phyloP scores from a whole-genome alignment of 2,888 invertebrate genomes.

The Agonopterix heracliana region DNA sequence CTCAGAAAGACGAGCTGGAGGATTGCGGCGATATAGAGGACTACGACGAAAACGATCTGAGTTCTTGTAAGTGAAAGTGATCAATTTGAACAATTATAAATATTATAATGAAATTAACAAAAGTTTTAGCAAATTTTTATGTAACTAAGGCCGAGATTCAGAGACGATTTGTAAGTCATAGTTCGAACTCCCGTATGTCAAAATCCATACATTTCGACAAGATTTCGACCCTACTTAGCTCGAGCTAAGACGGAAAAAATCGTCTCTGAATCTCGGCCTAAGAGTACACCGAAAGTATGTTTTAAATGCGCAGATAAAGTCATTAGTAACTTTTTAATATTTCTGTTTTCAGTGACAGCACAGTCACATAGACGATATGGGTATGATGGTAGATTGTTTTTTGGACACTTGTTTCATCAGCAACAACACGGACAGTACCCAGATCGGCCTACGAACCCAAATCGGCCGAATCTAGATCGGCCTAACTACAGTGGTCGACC shows the following conservation, averaged over 20 bases:
- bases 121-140: too few species aligned
- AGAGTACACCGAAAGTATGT: too few species aligned
- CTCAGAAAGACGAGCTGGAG: constrained; percentile 49
- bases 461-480: not conserved
- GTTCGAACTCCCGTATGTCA: too few species aligned
- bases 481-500: not conserved
- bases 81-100: not conserved
- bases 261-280: too few species aligned
- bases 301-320: not conserved
- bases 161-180: too few species aligned
- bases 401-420: not conserved
- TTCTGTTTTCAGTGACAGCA: not conserved
- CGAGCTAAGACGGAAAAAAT: too few species aligned
- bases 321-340: not conserved
- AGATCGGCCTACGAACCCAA: constrained; percentile 5
- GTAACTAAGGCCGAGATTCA: too few species aligned
- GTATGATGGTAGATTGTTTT: not conserved
- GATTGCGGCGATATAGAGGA: constrained; percentile 68
- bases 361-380: not conserved
- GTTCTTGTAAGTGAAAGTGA: constrained; percentile 42
- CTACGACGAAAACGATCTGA: constrained; percentile 64
- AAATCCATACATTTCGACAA: too few species aligned
- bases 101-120: too few species aligned
- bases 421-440: not conserved
- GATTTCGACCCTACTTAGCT: too few species aligned